Conservation (phyloP, 2,888 invertebrate species). For the Campopleginae sp. region DNA sequence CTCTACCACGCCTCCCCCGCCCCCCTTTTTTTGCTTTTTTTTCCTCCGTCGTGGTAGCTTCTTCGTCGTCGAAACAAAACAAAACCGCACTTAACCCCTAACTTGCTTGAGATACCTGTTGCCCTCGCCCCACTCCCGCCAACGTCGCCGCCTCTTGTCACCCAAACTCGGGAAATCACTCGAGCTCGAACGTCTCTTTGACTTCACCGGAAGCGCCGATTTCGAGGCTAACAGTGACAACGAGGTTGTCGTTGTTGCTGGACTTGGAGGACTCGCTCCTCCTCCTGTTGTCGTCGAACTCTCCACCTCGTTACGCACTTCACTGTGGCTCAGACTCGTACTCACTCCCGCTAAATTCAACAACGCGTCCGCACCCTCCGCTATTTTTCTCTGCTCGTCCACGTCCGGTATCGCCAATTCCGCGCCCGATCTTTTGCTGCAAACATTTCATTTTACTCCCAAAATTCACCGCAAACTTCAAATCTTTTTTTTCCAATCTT, state of each 20-base stretch:
- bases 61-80: slow-evolving; percentile 1
- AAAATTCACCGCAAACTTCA: not conserved
- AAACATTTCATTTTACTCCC: not conserved
- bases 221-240: slow-evolving; percentile 64
- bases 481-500: slow-evolving; percentile 1
- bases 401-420: slow-evolving; percentile 84
- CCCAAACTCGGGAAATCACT: slow-evolving; percentile 77
- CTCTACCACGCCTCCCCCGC: slow-evolving; percentile 1
- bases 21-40: slow-evolving; percentile 1
- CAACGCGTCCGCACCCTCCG: slow-evolving; percentile 92
- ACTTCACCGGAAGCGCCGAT: slow-evolving; percentile 40
- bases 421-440: slow-evolving; percentile 73
- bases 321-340: slow-evolving; percentile 78
- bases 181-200: slow-evolving; percentile 76
- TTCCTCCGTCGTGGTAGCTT: not conserved
- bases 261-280: slow-evolving; percentile 67
- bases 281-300: slow-evolving; percentile 54
- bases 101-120: slow-evolving; percentile 82
- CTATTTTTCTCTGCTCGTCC: slow-evolving; percentile 89
- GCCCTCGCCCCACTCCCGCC: slow-evolving; percentile 82
- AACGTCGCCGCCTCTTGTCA: slow-evolving; percentile 80
- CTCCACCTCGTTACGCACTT: slow-evolving; percentile 58
- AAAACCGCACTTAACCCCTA: slow-evolving; percentile 75
- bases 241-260: slow-evolving; percentile 29
- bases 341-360: slow-evolving; percentile 90